Evolutionary conservation across 2,113 vertebrate genomes (phyloP).

Genomic region (Oncorhynchus tshawytscha): DNA sequence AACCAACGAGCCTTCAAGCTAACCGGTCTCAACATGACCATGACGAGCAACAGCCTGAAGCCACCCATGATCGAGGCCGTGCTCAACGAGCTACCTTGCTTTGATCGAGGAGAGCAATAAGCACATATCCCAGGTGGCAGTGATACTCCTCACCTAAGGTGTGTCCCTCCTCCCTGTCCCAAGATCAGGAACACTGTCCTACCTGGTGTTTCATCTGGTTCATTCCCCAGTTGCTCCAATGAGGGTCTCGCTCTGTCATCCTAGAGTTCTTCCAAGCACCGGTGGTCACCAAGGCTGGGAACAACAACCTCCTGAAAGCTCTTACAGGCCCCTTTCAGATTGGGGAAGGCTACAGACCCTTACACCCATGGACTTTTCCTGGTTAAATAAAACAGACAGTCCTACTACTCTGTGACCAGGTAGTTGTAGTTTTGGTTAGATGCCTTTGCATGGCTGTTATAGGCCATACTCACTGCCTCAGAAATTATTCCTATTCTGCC

Average conservation of each 20-base stretch:
- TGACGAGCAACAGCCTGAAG: slow-evolving; percentile 79
- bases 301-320: slow-evolving; percentile 74
- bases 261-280: slow-evolving; percentile 81
- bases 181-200: slow-evolving; percentile 78
- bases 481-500: too few relatives aligned
- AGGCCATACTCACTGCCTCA: too few relatives aligned
- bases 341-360: neutral
- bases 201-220: slow-evolving; percentile 77
- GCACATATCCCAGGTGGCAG: slow-evolving; percentile 86
- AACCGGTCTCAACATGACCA: slow-evolving; percentile 79
- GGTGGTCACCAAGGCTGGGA: slow-evolving; percentile 71
- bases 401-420: slow-evolving; percentile 80
- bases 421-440: slow-evolving; percentile 50
- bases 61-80: slow-evolving; percentile 76
- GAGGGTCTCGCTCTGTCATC: slow-evolving; percentile 76
- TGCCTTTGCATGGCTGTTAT: too few relatives aligned
- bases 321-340: slow-evolving; percentile 66
- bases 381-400: slow-evolving; percentile 74
- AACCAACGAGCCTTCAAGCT: slow-evolving; percentile 87
- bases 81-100: slow-evolving; percentile 76
- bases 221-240: slow-evolving; percentile 85
- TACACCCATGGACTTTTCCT: neutral
- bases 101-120: slow-evolving; percentile 85
- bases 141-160: slow-evolving; percentile 79
- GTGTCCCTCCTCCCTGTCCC: slow-evolving; percentile 77